Evolutionary conservation across 2,888 invertebrate species (phyloP), one percentile per base, ranked within the genome.

Genomic region (Entomobrya multifasciata): DNA sequence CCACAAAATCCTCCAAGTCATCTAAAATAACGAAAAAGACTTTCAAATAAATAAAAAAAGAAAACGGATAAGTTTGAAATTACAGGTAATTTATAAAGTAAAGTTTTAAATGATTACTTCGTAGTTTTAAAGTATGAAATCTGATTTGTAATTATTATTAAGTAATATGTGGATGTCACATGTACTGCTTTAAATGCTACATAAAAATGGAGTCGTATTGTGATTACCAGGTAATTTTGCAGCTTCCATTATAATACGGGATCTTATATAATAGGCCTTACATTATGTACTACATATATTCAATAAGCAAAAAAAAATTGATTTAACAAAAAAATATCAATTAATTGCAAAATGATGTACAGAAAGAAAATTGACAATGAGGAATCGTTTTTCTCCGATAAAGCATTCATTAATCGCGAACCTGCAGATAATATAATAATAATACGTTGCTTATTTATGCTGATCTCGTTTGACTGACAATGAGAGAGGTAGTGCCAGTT

Each of bases 401-500:
- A n/a, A n/a, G n/a, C n/a, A n/a, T n/a, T n/a, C 20, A 17, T 52
- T 52, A 52, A 52, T 52, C 17, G 36, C 20, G 15, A 36, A 36
- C n/a, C 10, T 36, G 65, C 36, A 30, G 20, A 25, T 72, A 47
- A 72, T 30, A 36, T 36, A 36, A 36, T 36, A 36, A 36, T 36
- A 36, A 36, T 76, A 52, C 22, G 41, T 22, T 77, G 77, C 77
- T 77, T 77, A 77, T 74, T 77, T 57, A 77, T 85, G 85, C 85
- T 85, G 85, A 85, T 85, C 85, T 85, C 85, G 85, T 70, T 85
- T 57, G 85, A 85, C 78, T 85, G 85, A 84, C 85, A 74, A 82
- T 82, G 82, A 82, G 85, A 77, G 84, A 70, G 85, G 77, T 85
- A 85, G 85, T 78, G 82, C 82, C 82, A 82, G 82, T 82, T n/a